A percentile compares a stretch with the other conserved stretches of the same genome.
Conservation (phyloP, 2,113 vertebrate genomes). For the Egretta garzetta region DNA sequence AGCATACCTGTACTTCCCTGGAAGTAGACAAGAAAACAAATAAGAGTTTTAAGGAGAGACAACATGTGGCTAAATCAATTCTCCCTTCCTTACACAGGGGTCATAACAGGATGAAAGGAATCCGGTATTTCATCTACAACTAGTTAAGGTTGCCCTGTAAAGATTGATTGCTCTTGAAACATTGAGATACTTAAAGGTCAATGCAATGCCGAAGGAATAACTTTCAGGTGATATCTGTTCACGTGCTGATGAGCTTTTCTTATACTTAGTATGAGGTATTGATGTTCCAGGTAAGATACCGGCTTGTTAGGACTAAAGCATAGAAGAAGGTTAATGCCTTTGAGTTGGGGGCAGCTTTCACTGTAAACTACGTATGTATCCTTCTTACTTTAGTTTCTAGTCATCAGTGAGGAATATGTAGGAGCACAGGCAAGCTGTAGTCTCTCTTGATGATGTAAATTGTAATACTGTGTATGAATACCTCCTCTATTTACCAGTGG, state of each 20-base stretch:
- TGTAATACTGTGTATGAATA: neutral
- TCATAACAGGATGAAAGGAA: neutral
- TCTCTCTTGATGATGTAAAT: neutral
- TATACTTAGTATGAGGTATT: neutral
- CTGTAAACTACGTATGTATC: neutral
- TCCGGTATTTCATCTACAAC: neutral
- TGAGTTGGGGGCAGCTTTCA: neutral
- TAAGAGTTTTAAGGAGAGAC: neutral
- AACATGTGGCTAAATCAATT: rapidly evolving
- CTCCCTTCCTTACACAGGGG: neutral
- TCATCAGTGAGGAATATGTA: neutral
- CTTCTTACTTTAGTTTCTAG: neutral
- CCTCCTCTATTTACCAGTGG: neutral
- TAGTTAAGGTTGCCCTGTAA: neutral
- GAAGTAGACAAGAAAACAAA: neutral
- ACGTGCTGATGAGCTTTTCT: neutral
- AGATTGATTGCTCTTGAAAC: neutral
- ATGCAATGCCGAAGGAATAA: too few relatives aligned
- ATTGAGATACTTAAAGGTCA: too few relatives aligned
- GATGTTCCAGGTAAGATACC: neutral
- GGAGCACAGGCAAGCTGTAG: neutral
- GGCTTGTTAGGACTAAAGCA: neutral
- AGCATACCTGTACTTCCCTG: neutral
- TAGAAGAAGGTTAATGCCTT: neutral
- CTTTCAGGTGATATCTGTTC: neutral